Evolutionary conservation across 2,113 vertebrate genomes (phyloP), one percentile per base, ranked within the genome.

Genomic region (Propithecus coquereli): DNA sequence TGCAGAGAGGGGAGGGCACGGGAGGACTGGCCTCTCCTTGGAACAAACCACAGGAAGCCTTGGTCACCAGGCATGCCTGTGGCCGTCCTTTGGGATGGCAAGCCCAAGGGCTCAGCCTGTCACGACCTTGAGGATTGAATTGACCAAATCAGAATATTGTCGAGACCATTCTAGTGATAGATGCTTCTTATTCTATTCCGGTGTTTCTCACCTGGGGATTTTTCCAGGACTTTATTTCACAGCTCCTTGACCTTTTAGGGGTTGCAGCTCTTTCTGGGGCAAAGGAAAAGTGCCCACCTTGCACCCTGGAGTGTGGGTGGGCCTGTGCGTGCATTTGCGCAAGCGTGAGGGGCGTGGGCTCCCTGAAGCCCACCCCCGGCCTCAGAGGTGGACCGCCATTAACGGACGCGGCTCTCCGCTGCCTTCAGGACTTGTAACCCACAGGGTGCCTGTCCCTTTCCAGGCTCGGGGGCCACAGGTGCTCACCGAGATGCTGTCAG

Each of bases 1-100:
- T 23, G 2, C 12, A 20, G 16, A 59, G 10, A n/a, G 3, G 22
- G 11, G 2, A 16, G 37, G 70, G 20, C 32, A 0, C 0, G 5
- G n/a, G 73, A 11, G 9, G 16, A 12, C 7, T 7, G 0, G 2
- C 5, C 43, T 70, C 34, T 70, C 50, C 43, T 54, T 50, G 54
- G 52, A 9, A 17, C 70, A 43, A 87, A 22, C 37, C 37, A 1
- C 57, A 8, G 4, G 3, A 10, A 43, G 45, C 6, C 27, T 82
- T 82, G 7, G 63, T 14, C 10, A 2, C 22, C 30, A 1, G 0
- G 40, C 10, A 12, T 63, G 20, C 61, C 34, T 43, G n/a, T 43
- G 47, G n/a, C 68, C 18, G 1, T 13, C 5, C 43, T 54, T 86
- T 45, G 52, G 54, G 47, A 47, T 20, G 47, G 40, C 2, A 6